These are phyloP conservation scores for Pandion haliaetus DNA, from an alignment of 2,113 vertebrate species.

Conservation along the genomic window DNA sequence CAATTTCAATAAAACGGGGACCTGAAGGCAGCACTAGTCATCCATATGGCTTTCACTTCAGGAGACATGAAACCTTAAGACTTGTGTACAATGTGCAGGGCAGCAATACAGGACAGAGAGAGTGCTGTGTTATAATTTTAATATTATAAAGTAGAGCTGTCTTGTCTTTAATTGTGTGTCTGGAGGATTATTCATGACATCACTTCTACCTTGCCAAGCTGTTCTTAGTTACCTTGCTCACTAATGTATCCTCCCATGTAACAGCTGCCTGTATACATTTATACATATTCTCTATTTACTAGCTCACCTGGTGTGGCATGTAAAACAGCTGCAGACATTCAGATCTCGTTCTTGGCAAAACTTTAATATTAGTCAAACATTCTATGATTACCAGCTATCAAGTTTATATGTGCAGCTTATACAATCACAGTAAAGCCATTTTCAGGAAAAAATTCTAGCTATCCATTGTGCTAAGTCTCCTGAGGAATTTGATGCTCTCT, in stretches of 20 bases:
- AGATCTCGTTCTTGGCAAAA: not conserved
- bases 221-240: not conserved
- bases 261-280: not conserved
- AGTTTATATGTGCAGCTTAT: not conserved
- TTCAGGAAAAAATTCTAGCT: not conserved
- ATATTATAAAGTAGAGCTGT: not conserved
- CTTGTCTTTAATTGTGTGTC: not conserved
- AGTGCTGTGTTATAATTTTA: not conserved
- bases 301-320: not conserved
- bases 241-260: not conserved
- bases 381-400: not conserved
- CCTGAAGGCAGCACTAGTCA: not conserved
- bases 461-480: not conserved
- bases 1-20: not conserved
- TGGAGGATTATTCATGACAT: not conserved
- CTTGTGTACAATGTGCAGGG: too few species aligned
- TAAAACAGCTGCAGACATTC: not conserved
- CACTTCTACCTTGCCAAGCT: not conserved
- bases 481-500: not conserved
- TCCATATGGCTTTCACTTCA: not conserved
- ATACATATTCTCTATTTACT: not conserved
- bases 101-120: not conserved
- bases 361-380: not conserved
- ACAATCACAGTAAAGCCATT: not conserved
- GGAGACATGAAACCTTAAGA: not conserved